These are phyloP conservation scores for Discoglossus pictus DNA, from an alignment of 2,797 vertebrate species.

Conservation along the genomic window DNA sequence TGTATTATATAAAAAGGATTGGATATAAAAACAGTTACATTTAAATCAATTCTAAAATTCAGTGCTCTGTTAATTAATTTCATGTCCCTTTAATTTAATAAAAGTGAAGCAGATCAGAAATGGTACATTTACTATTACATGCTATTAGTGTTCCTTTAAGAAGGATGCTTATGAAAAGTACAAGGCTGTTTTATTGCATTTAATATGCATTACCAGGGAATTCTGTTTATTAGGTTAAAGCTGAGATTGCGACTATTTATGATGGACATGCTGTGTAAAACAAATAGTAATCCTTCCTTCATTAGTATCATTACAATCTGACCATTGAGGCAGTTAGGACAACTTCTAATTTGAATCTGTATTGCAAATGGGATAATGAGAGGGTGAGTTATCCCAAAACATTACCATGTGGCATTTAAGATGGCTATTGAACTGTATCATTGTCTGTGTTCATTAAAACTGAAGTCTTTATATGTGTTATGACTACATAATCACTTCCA, in stretches of 20 bases:
- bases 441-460: slow-evolving; percentile 31
- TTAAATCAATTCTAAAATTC: too few species aligned
- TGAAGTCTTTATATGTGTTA: slow-evolving; percentile 35
- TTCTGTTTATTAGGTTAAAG: background rate
- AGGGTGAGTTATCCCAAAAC: slow-evolving; percentile 19
- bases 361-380: slow-evolving; percentile 5
- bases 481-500: slow-evolving; percentile 33
- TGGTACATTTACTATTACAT: too few species aligned
- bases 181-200: too few species aligned
- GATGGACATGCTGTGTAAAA: background rate
- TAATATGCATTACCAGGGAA: too few species aligned
- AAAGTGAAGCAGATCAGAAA: too few species aligned
- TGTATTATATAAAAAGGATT: too few species aligned
- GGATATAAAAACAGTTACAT: too few species aligned
- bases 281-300: background rate
- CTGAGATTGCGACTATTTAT: background rate
- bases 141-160: too few species aligned
- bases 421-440: slow-evolving; percentile 6
- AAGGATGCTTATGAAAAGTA: too few species aligned
- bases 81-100: too few species aligned
- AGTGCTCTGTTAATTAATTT: too few species aligned
- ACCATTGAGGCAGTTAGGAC: slow-evolving; percentile 5
- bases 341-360: slow-evolving; percentile 21
- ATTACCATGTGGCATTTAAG: slow-evolving; percentile 29
- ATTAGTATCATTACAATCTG: background rate